Evolutionary conservation across 2,888 invertebrate species (phyloP).

Genomic region (Antheraea yamamai): DNA sequence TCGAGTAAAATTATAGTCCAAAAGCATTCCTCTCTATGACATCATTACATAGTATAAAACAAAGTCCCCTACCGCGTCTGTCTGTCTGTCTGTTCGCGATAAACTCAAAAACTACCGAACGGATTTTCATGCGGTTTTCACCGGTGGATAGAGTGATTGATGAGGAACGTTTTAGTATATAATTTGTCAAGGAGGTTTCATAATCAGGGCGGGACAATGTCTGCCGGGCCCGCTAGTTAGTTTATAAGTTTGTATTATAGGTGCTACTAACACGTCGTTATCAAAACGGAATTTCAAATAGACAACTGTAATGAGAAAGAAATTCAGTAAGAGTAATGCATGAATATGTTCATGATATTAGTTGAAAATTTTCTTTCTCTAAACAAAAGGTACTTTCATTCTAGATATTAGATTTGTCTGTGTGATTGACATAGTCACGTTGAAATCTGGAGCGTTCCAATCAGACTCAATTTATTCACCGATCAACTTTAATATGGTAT

Average conservation of each 20-base stretch:
- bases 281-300: background rate
- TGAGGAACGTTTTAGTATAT: too few species aligned
- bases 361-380: background rate
- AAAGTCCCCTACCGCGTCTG: too few species aligned
- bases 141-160: too few species aligned
- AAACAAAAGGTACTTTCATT: constrained; percentile 11
- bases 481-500: constrained; percentile 19
- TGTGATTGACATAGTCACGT: constrained; percentile 24
- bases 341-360: background rate
- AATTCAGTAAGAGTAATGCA: background rate
- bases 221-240: too few species aligned
- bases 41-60: too few species aligned
- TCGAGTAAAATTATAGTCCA: background rate
- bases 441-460: constrained; percentile 63
- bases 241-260: background rate
- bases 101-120: too few species aligned
- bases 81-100: too few species aligned
- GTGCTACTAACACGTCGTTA: background rate
- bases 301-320: background rate
- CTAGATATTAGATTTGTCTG: constrained; percentile 18
- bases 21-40: background rate
- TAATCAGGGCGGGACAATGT: too few species aligned
- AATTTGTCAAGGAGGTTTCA: too few species aligned
- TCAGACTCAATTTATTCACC: constrained; percentile 52
- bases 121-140: too few species aligned